Conservation (phyloP, 2,797 vertebrate genomes). For the Euphonia xanthogaster region DNA sequence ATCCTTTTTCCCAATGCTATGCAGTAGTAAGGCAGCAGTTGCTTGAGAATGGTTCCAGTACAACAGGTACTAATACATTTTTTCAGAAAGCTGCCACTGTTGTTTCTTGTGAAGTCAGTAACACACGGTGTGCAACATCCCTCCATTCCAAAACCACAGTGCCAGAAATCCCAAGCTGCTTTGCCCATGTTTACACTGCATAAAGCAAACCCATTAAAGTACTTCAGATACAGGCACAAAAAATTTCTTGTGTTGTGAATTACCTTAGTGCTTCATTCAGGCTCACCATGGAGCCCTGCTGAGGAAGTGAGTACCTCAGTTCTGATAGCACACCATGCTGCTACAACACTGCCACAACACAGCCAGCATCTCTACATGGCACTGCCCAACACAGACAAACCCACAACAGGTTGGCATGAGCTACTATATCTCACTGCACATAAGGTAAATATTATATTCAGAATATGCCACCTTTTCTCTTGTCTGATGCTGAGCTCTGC, state of each 20-base stretch:
- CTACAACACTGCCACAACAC: neutral
- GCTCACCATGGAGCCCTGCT: neutral
- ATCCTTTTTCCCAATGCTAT: neutral
- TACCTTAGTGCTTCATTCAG: neutral
- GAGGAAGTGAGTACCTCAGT: neutral
- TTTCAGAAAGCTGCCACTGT: neutral
- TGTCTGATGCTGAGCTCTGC: neutral
- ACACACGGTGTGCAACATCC: neutral
- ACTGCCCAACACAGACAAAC: neutral
- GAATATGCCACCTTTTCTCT: neutral
- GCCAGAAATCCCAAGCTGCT: neutral
- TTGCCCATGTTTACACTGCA: neutral
- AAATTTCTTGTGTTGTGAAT: neutral
- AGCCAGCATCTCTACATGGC: neutral
- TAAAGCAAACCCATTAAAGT: neutral
- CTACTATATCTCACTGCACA: neutral
- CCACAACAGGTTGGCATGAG: neutral
- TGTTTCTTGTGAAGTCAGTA: neutral
- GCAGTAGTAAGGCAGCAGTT: neutral
- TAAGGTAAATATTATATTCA: neutral
- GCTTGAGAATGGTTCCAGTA: neutral
- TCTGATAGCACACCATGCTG: neutral
- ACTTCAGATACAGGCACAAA: neutral
- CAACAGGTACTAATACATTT: neutral
- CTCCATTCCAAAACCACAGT: neutral